Evolutionary conservation across 2,888 invertebrate species (phyloP).

Genomic region (Leptinotarsa juncta): DNA sequence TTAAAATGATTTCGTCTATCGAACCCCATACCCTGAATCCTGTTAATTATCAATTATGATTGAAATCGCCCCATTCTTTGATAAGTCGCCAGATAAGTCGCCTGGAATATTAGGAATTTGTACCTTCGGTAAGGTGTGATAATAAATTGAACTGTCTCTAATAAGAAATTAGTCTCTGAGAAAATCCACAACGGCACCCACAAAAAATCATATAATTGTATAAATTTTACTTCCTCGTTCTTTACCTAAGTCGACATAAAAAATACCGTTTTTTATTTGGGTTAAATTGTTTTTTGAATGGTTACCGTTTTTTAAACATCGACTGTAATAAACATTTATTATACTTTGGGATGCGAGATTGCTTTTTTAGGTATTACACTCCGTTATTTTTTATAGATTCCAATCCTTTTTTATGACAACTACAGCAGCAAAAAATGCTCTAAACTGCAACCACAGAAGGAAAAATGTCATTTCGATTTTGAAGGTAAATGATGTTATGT

Average conservation of each 20-base stretch:
- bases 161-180: neutral
- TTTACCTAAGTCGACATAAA: conserved; percentile 14
- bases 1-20: too few relatives aligned
- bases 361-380: neutral
- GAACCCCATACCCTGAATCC: too few relatives aligned
- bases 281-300: conserved; percentile 19
- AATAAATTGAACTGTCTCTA: conserved; percentile 5
- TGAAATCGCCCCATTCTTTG: too few relatives aligned
- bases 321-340: conserved; percentile 14
- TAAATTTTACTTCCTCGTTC: conserved; percentile 18
- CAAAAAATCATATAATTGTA: conserved; percentile 31
- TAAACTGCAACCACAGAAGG: neutral
- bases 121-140: too few relatives aligned
- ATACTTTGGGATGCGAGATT: neutral
- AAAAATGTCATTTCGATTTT: neutral
- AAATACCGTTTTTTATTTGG: conserved; percentile 32
- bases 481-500: neutral
- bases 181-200: neutral
- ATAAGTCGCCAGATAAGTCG: too few relatives aligned
- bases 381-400: conserved; percentile 15
- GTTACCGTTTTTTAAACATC: conserved; percentile 28
- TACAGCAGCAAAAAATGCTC: conserved; percentile 1
- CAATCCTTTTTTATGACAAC: neutral
- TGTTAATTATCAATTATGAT: too few relatives aligned
- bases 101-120: too few relatives aligned